phyloP scores from a whole-genome alignment of 1,140 invertebrate species.

The Probaryconus sp. region DNA sequence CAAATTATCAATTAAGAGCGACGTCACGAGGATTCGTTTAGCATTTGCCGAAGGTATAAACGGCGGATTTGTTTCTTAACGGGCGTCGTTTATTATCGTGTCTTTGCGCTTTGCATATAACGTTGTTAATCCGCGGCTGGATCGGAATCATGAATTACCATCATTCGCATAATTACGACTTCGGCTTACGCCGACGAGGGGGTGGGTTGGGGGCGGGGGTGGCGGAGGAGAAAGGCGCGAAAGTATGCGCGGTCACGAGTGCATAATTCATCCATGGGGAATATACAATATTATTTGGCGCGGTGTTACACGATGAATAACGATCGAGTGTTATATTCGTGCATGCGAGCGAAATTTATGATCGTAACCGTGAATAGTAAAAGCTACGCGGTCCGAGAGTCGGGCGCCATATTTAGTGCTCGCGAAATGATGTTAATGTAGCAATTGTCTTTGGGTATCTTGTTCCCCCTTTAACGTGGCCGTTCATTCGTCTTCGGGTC shows the following conservation, averaged over 20 bases:
- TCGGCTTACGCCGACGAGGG: constrained; percentile 3
- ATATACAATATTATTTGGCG: constrained; percentile 44
- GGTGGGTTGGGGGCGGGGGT: too few species aligned
- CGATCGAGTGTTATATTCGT: constrained; percentile 27
- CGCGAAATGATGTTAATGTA: too few species aligned
- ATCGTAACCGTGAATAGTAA: constrained; percentile 7
- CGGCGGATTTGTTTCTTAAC: constrained; percentile 38
- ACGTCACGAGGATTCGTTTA: constrained; percentile 6
- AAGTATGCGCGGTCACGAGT: constrained; percentile 39
- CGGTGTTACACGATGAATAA: constrained; percentile 41
- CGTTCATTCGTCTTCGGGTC: too few species aligned
- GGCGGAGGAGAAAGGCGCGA: constrained; percentile 17
- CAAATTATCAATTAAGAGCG: constrained; percentile 31
- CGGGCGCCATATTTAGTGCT: constrained; percentile 6
- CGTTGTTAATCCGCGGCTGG: constrained; percentile 32
- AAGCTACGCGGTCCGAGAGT: background rate
- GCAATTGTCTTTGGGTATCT: too few species aligned
- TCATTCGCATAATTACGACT: constrained; percentile 37
- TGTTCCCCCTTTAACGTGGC: too few species aligned
- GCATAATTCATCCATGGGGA: constrained; percentile 39
- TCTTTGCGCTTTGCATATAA: constrained; percentile 25
- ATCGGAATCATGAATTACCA: constrained; percentile 42
- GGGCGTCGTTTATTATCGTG: constrained; percentile 22
- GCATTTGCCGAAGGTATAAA: constrained; percentile 10
- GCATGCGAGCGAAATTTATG: constrained; percentile 22